Evolutionary conservation across 1,140 invertebrate species (phyloP).

Genomic region (Holcopasites calliopsidis): DNA sequence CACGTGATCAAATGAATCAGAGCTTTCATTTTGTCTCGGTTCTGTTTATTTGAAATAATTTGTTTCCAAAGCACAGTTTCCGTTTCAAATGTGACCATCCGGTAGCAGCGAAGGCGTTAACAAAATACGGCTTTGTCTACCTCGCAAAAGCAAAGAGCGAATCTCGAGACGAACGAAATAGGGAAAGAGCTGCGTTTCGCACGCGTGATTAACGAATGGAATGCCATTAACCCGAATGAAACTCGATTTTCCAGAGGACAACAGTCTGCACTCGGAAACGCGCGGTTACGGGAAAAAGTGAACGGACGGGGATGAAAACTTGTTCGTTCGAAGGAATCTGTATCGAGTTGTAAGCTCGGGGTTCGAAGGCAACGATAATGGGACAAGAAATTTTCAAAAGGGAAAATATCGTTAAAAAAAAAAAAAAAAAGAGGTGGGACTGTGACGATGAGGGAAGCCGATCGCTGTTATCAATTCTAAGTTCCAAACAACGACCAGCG

Average conservation of each 20-base stretch:
- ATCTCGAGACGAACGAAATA: not conserved
- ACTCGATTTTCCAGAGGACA: conserved; percentile 72
- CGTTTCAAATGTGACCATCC: not conserved
- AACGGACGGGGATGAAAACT: conserved; percentile 50
- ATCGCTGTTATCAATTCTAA: conserved; percentile 43
- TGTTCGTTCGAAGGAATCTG: conserved; percentile 40
- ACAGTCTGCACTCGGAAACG: conserved; percentile 70
- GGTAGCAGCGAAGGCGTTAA: no score
- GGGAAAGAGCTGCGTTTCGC: conserved; percentile 5
- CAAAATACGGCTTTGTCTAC: no score
- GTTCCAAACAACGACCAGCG: conserved; percentile 66
- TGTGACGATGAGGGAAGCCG: conserved; percentile 15
- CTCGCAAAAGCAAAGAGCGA: no score
- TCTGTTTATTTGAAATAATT: not conserved
- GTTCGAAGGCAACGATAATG: conserved; percentile 38
- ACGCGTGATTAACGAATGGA: not conserved
- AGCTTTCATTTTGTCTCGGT: no score
- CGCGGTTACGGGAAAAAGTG: conserved; percentile 70
- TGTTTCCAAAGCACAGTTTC: not conserved
- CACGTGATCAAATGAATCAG: no score
- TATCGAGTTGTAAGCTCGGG: conserved; percentile 36
- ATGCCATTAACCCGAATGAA: conserved; percentile 59
- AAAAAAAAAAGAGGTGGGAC: conserved; percentile 11
- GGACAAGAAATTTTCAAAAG: conserved; percentile 22
- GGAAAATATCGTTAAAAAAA: conserved; percentile 17